A percentile compares a stretch with the other conserved stretches of the same genome.
phyloP scores from a whole-genome alignment of 2,113 vertebrate genomes.

The Odocoileus hemionus region DNA sequence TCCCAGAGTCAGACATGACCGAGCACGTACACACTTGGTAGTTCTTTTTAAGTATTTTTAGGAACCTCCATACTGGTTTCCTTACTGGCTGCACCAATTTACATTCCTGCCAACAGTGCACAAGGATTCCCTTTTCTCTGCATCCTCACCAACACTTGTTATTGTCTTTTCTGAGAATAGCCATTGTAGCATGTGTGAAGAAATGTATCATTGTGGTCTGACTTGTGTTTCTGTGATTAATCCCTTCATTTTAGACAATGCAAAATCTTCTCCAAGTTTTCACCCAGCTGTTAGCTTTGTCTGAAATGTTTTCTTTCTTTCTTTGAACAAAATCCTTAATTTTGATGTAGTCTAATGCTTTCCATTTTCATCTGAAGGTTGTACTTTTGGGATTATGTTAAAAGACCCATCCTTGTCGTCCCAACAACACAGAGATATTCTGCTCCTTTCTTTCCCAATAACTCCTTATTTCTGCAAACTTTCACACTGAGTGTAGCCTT shows the following conservation, averaged over 20 bases:
- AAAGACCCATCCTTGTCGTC: background rate
- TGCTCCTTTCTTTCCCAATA: background rate
- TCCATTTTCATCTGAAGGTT: background rate
- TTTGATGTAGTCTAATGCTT: background rate
- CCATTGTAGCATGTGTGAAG: background rate
- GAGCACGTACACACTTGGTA: background rate
- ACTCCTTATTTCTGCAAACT: background rate
- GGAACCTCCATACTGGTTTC: background rate
- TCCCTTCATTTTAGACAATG: background rate
- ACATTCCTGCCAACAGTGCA: background rate
- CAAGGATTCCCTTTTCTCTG: background rate
- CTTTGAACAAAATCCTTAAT: background rate
- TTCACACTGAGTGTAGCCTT: accelerated
- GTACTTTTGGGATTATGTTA: background rate
- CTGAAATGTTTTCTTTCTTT: background rate
- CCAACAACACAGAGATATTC: background rate
- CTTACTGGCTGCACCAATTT: background rate
- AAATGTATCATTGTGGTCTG: background rate
- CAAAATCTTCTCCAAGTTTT: background rate
- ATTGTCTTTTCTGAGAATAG: background rate
- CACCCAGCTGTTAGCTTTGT: background rate
- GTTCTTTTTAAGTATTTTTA: background rate
- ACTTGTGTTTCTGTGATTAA: background rate
- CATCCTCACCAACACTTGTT: background rate
- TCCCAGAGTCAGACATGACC: background rate